Evolutionary conservation across 2,113 vertebrate species (phyloP), one percentile per base, ranked within the genome.

Genomic region (Gasterosteus nipponicus): DNA sequence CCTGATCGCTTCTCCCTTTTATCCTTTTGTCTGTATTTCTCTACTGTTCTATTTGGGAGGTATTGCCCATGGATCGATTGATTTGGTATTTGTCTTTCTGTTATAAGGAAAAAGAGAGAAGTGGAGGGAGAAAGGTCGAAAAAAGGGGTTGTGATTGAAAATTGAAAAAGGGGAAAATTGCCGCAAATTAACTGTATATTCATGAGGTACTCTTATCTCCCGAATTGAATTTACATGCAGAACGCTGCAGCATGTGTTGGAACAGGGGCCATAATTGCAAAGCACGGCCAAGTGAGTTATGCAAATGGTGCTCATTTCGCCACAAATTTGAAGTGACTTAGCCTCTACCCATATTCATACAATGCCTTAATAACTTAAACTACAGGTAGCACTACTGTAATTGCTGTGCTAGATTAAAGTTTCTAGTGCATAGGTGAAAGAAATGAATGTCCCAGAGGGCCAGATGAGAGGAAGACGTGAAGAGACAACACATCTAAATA

Each of bases 251-350:
- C 44, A 62, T 81, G 80, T 78, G 77, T 85, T 39, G 66, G 80
- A 81, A 74, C 75, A 83, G 64, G 47, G 76, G 70, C 65, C 77
- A 79, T 91, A 90, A 92, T 90, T 90, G 88, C 87, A 80, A 85
- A 78, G 84, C 78, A 80, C 51, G 12, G 69, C 83, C 79, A 83
- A 83, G 86, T 78, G 80, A 90, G 81, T 87, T 88, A 91, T 90
- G 89, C 86, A 91, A 93, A 92, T 91, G 53, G 63, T 26, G 81
- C 81, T 89, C 82, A 91, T 86, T 89, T 89, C 65, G 69, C 46
- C 72, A 69, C 81, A 89, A 82, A 91, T 88, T 69, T 85, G 64
- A 92, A 85, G 78, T 69, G 86, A 87, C 85, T 90, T 77, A 65
- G 72, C 82, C 75, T 69, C 63, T 77, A 76, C 79, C 80, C 70